Conservation (phyloP, 2,888 invertebrate genomes). For the Xestia sexstrigata region DNA sequence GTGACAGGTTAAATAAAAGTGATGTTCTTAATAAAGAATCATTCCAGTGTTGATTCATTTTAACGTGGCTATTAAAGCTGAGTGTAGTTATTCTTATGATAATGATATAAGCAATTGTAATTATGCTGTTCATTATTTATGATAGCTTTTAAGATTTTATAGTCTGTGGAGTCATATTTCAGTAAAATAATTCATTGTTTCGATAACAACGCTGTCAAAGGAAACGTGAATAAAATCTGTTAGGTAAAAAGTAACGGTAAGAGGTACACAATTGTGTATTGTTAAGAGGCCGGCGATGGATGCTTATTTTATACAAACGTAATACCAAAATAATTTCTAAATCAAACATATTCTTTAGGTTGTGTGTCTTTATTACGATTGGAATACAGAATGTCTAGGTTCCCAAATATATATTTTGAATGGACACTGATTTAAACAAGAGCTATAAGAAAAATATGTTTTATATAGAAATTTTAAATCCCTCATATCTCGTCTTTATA, state of each 20-base stretch:
- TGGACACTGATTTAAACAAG: too few species aligned
- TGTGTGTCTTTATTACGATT: too few species aligned
- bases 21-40: constrained; percentile 23
- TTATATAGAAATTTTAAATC: too few species aligned
- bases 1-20: constrained; percentile 36
- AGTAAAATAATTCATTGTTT: constrained; percentile 12
- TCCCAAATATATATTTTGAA: too few species aligned
- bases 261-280: neutral
- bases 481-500: too few species aligned
- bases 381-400: too few species aligned
- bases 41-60: constrained; percentile 10
- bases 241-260: neutral
- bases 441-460: too few species aligned
- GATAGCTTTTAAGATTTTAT: constrained; percentile 1
- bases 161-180: neutral
- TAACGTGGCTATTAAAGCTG: constrained; percentile 9
- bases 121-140: neutral
- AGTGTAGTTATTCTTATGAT: neutral
- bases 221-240: constrained; percentile 4
- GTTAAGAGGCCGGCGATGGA: too few species aligned
- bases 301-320: too few species aligned
- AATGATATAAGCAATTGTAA: neutral
- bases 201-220: constrained; percentile 11
- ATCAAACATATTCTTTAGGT: too few species aligned
- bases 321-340: too few species aligned